A percentile compares a stretch with the other conserved stretches of the same genome.
Conservation (phyloP, 2,888 invertebrate species). For the Trichogramma evanescens region DNA sequence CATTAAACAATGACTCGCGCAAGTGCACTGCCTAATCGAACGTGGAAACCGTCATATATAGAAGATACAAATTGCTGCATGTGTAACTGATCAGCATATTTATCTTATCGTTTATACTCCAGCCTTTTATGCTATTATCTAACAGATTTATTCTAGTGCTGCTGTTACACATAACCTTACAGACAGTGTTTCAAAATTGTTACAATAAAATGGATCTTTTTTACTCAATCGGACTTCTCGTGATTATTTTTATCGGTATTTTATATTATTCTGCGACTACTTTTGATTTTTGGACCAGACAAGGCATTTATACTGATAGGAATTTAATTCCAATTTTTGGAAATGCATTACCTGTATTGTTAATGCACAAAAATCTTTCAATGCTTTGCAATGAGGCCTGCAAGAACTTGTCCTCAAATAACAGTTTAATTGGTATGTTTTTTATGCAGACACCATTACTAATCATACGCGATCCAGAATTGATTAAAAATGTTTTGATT, state of each 20-base stretch:
- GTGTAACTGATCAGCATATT: too few relatives aligned
- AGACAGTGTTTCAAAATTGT: too few relatives aligned
- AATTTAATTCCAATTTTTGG: conserved; percentile 8
- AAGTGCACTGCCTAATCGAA: too few relatives aligned
- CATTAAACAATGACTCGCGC: too few relatives aligned
- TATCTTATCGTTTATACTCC: too few relatives aligned
- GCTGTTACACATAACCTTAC: too few relatives aligned
- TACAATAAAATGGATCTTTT: background rate
- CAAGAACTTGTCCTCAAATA: background rate
- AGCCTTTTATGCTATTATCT: too few relatives aligned
- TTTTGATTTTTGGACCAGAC: conserved; percentile 14
- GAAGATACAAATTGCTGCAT: too few relatives aligned
- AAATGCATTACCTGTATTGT: conserved; percentile 4
- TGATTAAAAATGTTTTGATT: conserved; percentile 26
- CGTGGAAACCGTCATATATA: too few relatives aligned
- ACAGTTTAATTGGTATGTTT: conserved; percentile 19
- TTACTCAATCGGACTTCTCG: background rate
- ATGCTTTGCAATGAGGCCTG: conserved; percentile 9
- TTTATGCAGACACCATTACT: conserved; percentile 12
- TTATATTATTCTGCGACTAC: conserved; percentile 15
- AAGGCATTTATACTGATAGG: conserved; percentile 11
- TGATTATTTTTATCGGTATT: conserved; percentile 5
- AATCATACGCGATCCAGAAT: conserved; percentile 17
- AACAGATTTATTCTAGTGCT: too few relatives aligned
- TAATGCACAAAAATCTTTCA: conserved; percentile 3